A percentile compares a stretch with the other conserved stretches of the same genome.
These are phyloP conservation scores for Thomomys bottae DNA, from an alignment of 2,113 vertebrate genomes.

Conservation along the genomic window DNA sequence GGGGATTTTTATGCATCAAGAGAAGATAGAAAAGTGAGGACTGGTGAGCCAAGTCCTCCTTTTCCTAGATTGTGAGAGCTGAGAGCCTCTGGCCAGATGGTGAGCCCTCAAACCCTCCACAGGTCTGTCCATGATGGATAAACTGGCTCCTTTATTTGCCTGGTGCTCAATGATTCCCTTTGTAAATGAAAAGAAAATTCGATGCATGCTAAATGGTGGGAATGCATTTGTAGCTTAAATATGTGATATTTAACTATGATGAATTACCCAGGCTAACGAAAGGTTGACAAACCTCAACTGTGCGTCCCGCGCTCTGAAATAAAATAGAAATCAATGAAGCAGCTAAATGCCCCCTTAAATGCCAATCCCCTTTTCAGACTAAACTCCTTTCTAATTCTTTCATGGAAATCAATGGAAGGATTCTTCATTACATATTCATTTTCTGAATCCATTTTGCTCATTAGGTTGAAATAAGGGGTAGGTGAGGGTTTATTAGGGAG, in stretches of 20 bases:
- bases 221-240: constrained; percentile 68
- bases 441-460: constrained; percentile 78
- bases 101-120: not conserved
- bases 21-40: not conserved
- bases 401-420: constrained; percentile 72
- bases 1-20: not conserved
- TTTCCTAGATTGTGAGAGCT: not conserved
- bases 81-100: not conserved
- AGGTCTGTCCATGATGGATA: not conserved
- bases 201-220: constrained; percentile 58
- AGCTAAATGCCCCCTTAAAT: constrained; percentile 75
- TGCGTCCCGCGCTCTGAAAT: constrained; percentile 23
- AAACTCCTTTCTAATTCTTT: constrained; percentile 67
- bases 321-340: constrained; percentile 78
- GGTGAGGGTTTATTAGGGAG: constrained; percentile 79
- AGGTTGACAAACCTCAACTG: constrained; percentile 76
- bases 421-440: constrained; percentile 78
- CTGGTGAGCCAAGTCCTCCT: not conserved
- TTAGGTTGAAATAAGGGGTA: constrained; percentile 80
- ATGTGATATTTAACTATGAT: constrained; percentile 75
- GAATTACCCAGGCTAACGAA: constrained; percentile 71
- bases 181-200: constrained; percentile 64
- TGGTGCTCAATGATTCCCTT: constrained; percentile 42
- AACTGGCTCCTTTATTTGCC: constrained; percentile 43
- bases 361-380: constrained; percentile 55